Evolutionary conservation across 2,113 vertebrate species (phyloP).

Genomic region (Hyla sarda): DNA sequence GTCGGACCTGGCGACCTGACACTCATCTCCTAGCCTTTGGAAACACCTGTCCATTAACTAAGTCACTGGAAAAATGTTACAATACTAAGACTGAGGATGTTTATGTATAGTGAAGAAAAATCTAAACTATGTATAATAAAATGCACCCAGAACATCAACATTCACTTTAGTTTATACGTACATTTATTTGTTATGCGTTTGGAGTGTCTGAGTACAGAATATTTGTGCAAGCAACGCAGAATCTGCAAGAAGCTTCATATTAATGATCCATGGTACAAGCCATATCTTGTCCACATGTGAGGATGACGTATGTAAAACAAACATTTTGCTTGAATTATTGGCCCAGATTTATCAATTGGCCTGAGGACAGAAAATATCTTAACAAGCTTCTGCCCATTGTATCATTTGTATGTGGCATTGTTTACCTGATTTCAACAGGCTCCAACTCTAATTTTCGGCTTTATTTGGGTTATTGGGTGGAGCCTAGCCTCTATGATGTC

Average conservation of each 20-base stretch:
- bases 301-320: not conserved
- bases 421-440: no score
- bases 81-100: slow-evolving; percentile 42
- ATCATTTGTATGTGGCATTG: no score
- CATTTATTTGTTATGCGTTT: slow-evolving; percentile 45
- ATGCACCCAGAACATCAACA: slow-evolving; percentile 50
- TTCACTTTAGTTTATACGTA: slow-evolving; percentile 39
- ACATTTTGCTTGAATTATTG: not conserved
- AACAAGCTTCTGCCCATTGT: no score
- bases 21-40: no score
- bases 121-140: slow-evolving; percentile 55
- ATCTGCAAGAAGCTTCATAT: not conserved
- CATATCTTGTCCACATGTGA: not conserved
- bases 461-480: no score
- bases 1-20: no score
- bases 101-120: slow-evolving; percentile 52
- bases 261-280: not conserved
- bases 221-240: slow-evolving; percentile 35
- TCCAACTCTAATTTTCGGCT: no score
- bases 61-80: no score
- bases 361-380: no score
- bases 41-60: no score
- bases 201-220: slow-evolving; percentile 9
- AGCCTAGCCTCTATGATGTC: no score
- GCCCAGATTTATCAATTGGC: no score